Evolutionary conservation across 2,888 invertebrate species (phyloP), one percentile per base, ranked within the genome.

Genomic region (Drosophila sordidapex): DNA sequence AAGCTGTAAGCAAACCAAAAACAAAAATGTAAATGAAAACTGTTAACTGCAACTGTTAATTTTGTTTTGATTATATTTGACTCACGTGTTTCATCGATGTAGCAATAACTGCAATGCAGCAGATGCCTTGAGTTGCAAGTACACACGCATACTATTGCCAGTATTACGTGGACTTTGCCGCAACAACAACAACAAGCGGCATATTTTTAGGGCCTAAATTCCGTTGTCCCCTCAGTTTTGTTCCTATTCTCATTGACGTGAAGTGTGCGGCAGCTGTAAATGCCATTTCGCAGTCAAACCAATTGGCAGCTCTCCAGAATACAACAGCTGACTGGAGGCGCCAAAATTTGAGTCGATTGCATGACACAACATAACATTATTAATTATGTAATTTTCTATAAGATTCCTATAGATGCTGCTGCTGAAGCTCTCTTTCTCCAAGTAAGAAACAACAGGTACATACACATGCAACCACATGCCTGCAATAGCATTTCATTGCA

Each of bases 21-120:
- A 52, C 36, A 38, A 18, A 46, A 33, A 56, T 36, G 13, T 21
- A n/a, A 57, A 64, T n/a, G 11, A 11, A 15, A 51, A 64, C 15
- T 73, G 36, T 59, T 31, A 43, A 51, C 46, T 46, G 33, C n/a
- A 31, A 43, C 53, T 66, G 58, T 27, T 70, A 18, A 25, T 35
- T 49, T 52, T 51, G 18, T 27, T n/a, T 56, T 15, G 18, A 49
- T 27, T 35, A n/a, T 27, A 13, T 56, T 52, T 43, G 18, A 72
- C 82, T 79, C 79, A 82, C 82, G 79, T 82, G 82, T 54, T 74
- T 60, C 56, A 66, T 48, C 48, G 59, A 18, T 43, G 54, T 54
- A 63, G 52, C 66, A 76, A 63, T 63, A 79, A 77, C 77, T 82
- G 82, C 82, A 82, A 51, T 79, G 82, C 78, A 73, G 81, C 18